Base-by-base conservation (phyloP, 1,140 invertebrate genomes). In the Lanistes nyassanus region DNA sequence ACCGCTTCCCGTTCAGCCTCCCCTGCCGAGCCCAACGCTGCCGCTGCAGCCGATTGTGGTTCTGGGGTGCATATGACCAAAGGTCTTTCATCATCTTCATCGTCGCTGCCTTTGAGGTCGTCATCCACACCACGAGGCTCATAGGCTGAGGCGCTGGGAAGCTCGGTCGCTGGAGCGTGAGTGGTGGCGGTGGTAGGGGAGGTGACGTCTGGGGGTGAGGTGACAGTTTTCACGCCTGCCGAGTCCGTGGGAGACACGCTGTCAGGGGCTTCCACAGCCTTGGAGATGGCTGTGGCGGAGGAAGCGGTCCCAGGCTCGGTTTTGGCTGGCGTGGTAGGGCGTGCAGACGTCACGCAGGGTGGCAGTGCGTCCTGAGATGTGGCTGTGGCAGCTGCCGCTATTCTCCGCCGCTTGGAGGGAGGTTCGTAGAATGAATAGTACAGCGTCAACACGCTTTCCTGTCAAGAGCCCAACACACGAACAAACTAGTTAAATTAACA, bases 361-460 rank as follows among this genome's bases (percentile, higher is more conserved):
- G 55, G 16, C 6, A 56, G 26, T 9, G 34, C 6, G 55, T 72
- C 70, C n/a, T 62, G 56, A 29, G 70, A 62, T 11, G 55, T 72
- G 5, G 70, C 70, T 0, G 56, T 60, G n/a, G 70, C 70, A n/a
- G 70, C 26, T 2, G 70, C 70, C 70, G 21, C 56, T 36, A 70
- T 23, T 21, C 37, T 53, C 13, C 70, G 70, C 34, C 70, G 70
- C 37, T 72, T 72, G 53, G 51, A 56, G 19, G 70, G 70, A 31
- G 51, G 56, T 60, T 72, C 55, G n/a, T 72, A 60, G n/a, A 72
- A 72, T 7, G 70, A 72, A 55, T 72, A 72, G 70, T 72, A 72
- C 31, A 72, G 26, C 36, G 56, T 72, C 70, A 72, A 29, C 29
- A 72, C 70, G 56, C 37, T 72, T 60, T 72, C 70, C 69, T 71